Evolutionary conservation across 2,797 vertebrate genomes (phyloP), one percentile per base, ranked within the genome.

Genomic region (Gobio occitaniae): DNA sequence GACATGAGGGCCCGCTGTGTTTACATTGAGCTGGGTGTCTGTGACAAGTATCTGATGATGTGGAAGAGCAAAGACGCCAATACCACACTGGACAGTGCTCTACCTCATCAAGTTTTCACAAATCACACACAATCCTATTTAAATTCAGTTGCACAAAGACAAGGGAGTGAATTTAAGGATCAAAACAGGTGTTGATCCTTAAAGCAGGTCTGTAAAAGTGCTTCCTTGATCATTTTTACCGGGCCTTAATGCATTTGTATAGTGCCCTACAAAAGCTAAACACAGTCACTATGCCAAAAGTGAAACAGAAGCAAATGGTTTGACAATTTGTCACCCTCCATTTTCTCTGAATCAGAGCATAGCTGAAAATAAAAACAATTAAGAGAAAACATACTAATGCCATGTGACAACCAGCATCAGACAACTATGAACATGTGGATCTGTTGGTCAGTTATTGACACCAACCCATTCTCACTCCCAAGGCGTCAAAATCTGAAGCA

Each of bases 1-100:
- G 86, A 91, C 87, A 80, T 15, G 81, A 41, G 84, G 80, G 66
- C 48, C 63, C 61, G 65, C 83, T 59, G 71, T 88, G 91, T 90
- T 91, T 90, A 86, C 74, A 77, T 89, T 86, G 52, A 90, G 88
- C 71, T 82, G 66, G 65, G 75, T 70, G 52, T 29, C 41, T 84
- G 52, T 36, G 76, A 78, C 65, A 61, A 71, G 66, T 63, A 19
- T 17, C 32, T 54, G 36, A 29, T 54, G 48, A 70, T 81, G 66
- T 6, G 0, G 32, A 70, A 41, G 32, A 68, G 50, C 47, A 78
- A 32, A 78, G 38, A 71, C 50, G 6, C 7, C 56, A 68, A 47
- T 32, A n/a, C 1, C 29, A 75, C 29, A 82, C 48, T 21, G 61
- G 38, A 63, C 25, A 38, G 54, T 71, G 47, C 0, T 36, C 29